Evolutionary conservation across 2,888 invertebrate genomes (phyloP).

Genomic region (Eupithecia inturbata): DNA sequence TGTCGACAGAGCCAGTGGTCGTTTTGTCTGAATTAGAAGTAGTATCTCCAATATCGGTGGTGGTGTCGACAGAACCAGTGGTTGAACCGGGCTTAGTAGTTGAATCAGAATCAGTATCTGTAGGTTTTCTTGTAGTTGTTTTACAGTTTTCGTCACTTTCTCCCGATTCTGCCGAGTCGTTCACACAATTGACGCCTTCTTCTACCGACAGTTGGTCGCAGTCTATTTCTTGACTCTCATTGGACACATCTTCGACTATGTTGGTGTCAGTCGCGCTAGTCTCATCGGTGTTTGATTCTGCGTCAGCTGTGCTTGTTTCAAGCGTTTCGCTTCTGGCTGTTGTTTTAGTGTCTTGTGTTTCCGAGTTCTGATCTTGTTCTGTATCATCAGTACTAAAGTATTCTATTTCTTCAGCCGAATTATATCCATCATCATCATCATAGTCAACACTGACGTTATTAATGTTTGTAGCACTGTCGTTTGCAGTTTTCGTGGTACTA

Average conservation of each 20-base stretch:
- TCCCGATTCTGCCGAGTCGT: constrained; percentile 4
- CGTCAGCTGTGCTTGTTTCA: neutral
- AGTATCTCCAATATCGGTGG: no score
- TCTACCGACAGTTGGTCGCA: constrained; percentile 1
- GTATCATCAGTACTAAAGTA: neutral
- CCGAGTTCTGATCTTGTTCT: neutral
- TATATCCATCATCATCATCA: neutral
- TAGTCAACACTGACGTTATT: neutral
- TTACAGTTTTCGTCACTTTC: neutral
- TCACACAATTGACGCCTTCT: constrained; percentile 2
- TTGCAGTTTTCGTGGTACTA: neutral
- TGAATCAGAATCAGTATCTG: neutral
- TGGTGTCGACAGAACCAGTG: no score
- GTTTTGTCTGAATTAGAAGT: no score
- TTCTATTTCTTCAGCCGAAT: neutral
- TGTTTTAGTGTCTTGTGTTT: neutral
- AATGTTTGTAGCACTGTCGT: neutral
- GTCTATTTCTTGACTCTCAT: neutral
- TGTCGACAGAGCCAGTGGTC: no score
- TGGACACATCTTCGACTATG: neutral
- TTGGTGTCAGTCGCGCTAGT: neutral
- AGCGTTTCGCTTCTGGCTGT: neutral
- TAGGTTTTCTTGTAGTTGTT: neutral
- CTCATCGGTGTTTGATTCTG: neutral
- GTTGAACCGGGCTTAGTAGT: neutral